Percentiles rank a stretch among this genome's conserved stretches.
Conservation (phyloP, 2,797 vertebrate genomes). For the Enteromius anoplus region DNA sequence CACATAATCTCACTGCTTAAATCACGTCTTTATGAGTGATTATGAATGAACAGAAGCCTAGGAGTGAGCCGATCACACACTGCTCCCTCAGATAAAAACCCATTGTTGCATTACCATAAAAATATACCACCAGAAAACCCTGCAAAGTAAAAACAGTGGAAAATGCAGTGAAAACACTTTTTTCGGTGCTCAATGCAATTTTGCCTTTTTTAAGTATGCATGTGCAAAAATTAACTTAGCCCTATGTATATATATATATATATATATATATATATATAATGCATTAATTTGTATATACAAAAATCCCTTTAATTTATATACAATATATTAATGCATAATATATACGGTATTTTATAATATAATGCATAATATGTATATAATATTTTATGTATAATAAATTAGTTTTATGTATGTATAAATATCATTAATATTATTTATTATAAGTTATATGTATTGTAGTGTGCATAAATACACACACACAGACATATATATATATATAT, state of each 20-base stretch:
- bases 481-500: not conserved
- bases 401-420: too few relatives aligned
- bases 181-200: not conserved
- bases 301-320: too few relatives aligned
- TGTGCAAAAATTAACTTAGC: not conserved
- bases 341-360: too few relatives aligned
- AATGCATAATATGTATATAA: too few relatives aligned
- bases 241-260: too few relatives aligned
- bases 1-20: conserved; percentile 73
- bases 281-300: too few relatives aligned
- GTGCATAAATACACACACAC: too few relatives aligned
- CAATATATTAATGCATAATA: too few relatives aligned
- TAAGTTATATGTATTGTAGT: too few relatives aligned
- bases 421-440: too few relatives aligned
- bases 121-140: not conserved
- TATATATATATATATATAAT: too few relatives aligned
- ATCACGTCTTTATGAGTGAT: conserved; percentile 62
- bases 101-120: not conserved
- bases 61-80: conserved; percentile 38
- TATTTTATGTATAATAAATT: too few relatives aligned
- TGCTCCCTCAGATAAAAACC: not conserved
- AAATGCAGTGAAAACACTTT: not conserved
- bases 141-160: not conserved
- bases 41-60: conserved; percentile 24
- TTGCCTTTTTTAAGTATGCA: not conserved